phyloP scores from a whole-genome alignment of 1,140 invertebrate species.

The Belonocnema kinseyi region DNA sequence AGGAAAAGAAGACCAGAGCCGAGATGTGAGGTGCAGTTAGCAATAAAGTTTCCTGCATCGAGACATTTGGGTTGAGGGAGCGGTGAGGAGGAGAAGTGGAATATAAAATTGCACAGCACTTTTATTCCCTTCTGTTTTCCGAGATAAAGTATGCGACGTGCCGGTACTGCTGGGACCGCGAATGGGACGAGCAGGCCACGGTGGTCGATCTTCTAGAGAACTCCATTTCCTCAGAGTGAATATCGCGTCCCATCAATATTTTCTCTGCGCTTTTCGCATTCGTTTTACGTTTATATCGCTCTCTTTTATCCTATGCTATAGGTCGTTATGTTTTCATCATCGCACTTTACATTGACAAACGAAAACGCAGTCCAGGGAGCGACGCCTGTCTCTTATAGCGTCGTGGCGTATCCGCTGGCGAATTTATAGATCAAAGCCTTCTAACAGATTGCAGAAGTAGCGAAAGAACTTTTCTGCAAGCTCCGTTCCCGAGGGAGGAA shows the following conservation, averaged over 20 bases:
- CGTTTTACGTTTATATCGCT: constrained; percentile 23
- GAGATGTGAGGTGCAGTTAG: not conserved
- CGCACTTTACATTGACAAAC: constrained; percentile 13
- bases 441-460: constrained; percentile 13
- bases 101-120: constrained; percentile 53
- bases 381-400: constrained; percentile 24
- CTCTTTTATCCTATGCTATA: constrained; percentile 28
- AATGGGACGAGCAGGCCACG: constrained; percentile 30
- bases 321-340: constrained; percentile 2
- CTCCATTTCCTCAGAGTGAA: constrained; percentile 45
- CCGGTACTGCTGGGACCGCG: constrained; percentile 18
- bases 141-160: constrained; percentile 42
- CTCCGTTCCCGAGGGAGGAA: no score
- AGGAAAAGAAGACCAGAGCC: no score
- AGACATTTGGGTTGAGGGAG: constrained; percentile 23
- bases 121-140: constrained; percentile 42
- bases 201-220: constrained; percentile 36
- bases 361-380: constrained; percentile 30
- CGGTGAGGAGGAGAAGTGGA: not conserved
- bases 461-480: constrained; percentile 35
- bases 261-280: constrained; percentile 37
- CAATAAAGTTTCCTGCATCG: constrained; percentile 34
- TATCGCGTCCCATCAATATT: constrained; percentile 44
- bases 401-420: constrained; percentile 29
- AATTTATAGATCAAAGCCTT: constrained; percentile 46